These are phyloP conservation scores for Nezara viridula DNA, from an alignment of 2,888 invertebrate species.

Conservation along the genomic window DNA sequence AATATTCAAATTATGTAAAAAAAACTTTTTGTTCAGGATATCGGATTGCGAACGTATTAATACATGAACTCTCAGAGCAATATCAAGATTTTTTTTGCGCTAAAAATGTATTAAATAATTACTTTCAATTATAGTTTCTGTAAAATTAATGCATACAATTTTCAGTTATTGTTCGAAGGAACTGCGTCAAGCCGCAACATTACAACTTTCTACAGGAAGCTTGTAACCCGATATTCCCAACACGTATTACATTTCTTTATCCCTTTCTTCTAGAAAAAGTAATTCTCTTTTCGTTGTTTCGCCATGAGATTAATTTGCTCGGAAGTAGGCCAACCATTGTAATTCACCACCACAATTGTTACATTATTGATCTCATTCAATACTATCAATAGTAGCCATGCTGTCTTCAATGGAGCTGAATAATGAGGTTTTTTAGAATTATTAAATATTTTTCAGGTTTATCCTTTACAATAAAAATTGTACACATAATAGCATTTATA, in stretches of 20 bases:
- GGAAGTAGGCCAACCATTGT: conserved; percentile 11
- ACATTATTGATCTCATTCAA: conserved; percentile 30
- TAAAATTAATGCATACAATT: neutral
- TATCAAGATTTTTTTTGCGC: no score
- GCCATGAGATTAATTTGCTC: conserved; percentile 43
- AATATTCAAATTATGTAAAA: no score
- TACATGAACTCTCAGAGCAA: no score
- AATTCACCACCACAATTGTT: conserved; percentile 38
- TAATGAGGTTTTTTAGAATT: neutral
- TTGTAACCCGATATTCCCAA: neutral
- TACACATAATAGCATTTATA: neutral
- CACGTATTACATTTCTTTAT: conserved; percentile 46
- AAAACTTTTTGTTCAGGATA: no score
- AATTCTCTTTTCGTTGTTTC: conserved; percentile 43
- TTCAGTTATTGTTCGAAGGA: neutral
- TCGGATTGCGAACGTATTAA: no score
- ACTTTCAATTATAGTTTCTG: no score
- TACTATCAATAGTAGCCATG: neutral
- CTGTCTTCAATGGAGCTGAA: neutral
- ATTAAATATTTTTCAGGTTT: neutral
- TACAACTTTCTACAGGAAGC: neutral
- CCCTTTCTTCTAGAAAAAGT: conserved; percentile 45
- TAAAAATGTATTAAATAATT: no score
- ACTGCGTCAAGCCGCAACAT: neutral
- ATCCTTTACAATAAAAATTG: neutral